phyloP scores from a whole-genome alignment of 2,888 invertebrate species.

The Scaptomyza flava region DNA sequence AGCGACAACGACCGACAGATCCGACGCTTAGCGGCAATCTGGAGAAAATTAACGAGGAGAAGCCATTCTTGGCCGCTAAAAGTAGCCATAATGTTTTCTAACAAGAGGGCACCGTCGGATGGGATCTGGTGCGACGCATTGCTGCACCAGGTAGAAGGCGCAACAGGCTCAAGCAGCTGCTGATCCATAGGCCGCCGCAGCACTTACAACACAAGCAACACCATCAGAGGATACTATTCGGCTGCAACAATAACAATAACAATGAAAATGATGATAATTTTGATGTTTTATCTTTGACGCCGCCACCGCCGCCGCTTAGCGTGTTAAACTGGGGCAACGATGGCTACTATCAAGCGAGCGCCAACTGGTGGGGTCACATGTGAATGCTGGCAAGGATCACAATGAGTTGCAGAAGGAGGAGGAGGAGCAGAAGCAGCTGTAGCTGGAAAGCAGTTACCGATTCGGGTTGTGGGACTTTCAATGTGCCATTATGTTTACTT shows the following conservation, averaged over 20 bases:
- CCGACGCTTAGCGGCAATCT: slow-evolving; percentile 92
- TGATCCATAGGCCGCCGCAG: slow-evolving; percentile 21
- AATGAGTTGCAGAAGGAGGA: not conserved
- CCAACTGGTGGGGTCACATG: slow-evolving; percentile 71
- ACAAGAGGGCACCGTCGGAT: slow-evolving; percentile 83
- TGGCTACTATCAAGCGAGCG: slow-evolving; percentile 68
- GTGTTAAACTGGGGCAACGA: slow-evolving; percentile 64
- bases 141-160: slow-evolving; percentile 63
- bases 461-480: slow-evolving; percentile 72
- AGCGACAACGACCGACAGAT: slow-evolving; percentile 92
- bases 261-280: slow-evolving; percentile 45
- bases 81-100: slow-evolving; percentile 81
- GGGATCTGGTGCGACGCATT: slow-evolving; percentile 77
- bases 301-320: slow-evolving; percentile 69
- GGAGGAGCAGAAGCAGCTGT: not conserved
- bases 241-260: slow-evolving; percentile 26
- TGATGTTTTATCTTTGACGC: slow-evolving; percentile 62
- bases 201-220: slow-evolving; percentile 23
- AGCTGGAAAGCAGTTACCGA: slow-evolving; percentile 16
- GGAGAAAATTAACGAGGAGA: slow-evolving; percentile 90
- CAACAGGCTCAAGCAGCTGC: slow-evolving; percentile 47
- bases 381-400: slow-evolving; percentile 23
- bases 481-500: slow-evolving; percentile 77
- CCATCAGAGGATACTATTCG: slow-evolving; percentile 14
- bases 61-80: slow-evolving; percentile 85